Evolutionary conservation across 2,113 vertebrate genomes (phyloP).

Genomic region (Carassius carassius): DNA sequence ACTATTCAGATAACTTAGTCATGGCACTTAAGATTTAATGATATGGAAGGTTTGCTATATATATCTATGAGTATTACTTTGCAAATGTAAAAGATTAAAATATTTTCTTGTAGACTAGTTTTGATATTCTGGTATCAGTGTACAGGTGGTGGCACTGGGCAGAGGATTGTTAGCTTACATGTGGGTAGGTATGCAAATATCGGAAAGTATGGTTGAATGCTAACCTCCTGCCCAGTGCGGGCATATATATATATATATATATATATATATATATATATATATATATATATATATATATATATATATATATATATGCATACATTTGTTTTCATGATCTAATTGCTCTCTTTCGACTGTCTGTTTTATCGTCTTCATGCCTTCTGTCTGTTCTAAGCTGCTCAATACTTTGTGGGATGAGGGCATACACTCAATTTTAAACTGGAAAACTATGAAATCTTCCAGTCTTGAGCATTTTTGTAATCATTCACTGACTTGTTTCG

Average conservation of each 20-base stretch:
- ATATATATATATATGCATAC: not conserved
- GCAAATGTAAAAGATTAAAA: constrained; percentile 32
- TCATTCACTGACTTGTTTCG: constrained; percentile 24
- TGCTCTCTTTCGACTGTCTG: constrained; percentile 31
- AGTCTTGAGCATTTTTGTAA: constrained; percentile 14
- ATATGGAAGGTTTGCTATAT: constrained; percentile 42
- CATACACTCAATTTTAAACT: constrained; percentile 46
- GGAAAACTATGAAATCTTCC: constrained; percentile 43
- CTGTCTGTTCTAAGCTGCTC: constrained; percentile 45
- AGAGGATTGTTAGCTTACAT: constrained; percentile 34
- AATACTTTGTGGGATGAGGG: constrained; percentile 38
- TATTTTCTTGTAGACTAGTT: constrained; percentile 48
- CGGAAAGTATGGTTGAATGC: constrained; percentile 1
- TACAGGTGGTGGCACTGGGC: constrained; percentile 41
- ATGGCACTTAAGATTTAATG: constrained; percentile 46
- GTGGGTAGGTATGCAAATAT: constrained; percentile 27
- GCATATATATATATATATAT: constrained; percentile 20
- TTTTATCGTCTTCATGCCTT: constrained; percentile 47
- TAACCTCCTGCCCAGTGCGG: constrained; percentile 31
- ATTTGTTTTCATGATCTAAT: constrained; percentile 23
- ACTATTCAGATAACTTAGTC: constrained; percentile 49
- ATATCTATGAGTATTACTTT: constrained; percentile 49
- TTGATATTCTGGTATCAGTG: constrained; percentile 57
- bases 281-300: constrained; percentile 16
- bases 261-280: constrained; percentile 9